A percentile compares a stretch with the other conserved stretches of the same genome.
Evolutionary conservation across 2,113 vertebrate genomes (phyloP).

Genomic region (Mustela lutreola): DNA sequence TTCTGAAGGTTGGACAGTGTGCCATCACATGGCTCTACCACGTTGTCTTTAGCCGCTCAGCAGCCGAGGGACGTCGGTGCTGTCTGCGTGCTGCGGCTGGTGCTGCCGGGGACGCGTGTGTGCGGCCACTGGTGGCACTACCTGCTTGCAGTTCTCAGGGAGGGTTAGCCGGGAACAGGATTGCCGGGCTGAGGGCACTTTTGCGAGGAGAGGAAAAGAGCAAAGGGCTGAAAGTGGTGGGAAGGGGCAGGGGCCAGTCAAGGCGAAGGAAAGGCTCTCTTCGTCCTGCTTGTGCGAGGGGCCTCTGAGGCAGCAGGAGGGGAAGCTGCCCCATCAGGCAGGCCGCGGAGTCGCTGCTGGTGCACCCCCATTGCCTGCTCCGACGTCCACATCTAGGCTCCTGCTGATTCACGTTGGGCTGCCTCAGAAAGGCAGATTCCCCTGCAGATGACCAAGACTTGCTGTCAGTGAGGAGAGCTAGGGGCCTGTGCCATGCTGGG

Average conservation of each 20-base stretch:
- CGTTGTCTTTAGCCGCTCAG: neutral
- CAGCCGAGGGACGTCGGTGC: neutral
- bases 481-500: neutral
- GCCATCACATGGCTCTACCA: too few species aligned
- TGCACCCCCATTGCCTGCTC: neutral
- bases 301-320: neutral
- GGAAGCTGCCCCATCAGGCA: neutral
- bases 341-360: neutral
- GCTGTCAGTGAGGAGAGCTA: conserved; percentile 17
- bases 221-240: neutral
- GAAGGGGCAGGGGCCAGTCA: neutral
- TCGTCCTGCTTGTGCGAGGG: neutral
- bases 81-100: neutral
- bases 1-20: neutral
- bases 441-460: neutral
- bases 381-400: neutral
- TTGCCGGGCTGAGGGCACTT: neutral
- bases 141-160: neutral
- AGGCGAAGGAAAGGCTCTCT: neutral
- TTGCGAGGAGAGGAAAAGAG: neutral
- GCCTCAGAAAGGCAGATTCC: conserved; percentile 33
- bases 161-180: neutral
- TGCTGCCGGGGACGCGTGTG: neutral
- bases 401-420: neutral
- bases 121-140: neutral